Percentiles rank a stretch among this genome's conserved stretches.
Evolutionary conservation across 2,797 vertebrate genomes (phyloP).

Genomic region (Glyptemys insculpta): DNA sequence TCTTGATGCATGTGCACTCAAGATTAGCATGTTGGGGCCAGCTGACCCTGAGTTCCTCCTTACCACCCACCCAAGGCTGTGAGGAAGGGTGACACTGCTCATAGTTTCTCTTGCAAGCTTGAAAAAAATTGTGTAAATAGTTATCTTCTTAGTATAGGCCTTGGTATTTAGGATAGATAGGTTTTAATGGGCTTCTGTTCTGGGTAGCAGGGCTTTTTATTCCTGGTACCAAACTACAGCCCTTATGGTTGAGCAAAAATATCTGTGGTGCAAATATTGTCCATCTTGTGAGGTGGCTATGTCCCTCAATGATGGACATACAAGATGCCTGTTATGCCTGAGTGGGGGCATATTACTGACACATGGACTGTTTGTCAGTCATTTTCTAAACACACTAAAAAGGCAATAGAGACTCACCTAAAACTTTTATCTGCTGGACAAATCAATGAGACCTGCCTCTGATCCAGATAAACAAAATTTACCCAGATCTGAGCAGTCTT

Average conservation of each 20-base stretch:
- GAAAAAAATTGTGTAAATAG: not conserved
- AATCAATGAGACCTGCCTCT: not conserved
- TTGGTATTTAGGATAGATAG: not conserved
- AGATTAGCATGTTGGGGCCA: not conserved
- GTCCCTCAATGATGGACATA: too few species aligned
- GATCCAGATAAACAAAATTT: not conserved
- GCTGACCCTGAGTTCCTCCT: not conserved
- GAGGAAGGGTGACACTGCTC: not conserved
- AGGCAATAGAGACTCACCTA: too few species aligned
- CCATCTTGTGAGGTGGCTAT: too few species aligned
- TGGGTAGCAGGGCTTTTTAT: not conserved
- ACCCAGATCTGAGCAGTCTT: not conserved
- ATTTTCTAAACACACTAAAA: not conserved
- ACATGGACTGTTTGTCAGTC: not conserved
- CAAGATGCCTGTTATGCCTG: too few species aligned
- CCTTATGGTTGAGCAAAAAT: not conserved
- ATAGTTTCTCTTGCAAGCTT: not conserved
- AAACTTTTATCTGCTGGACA: too few species aligned
- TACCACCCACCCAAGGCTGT: not conserved
- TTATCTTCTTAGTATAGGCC: not conserved
- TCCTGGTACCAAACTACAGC: not conserved
- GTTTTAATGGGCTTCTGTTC: not conserved
- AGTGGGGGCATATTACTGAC: not conserved
- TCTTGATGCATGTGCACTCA: not conserved
- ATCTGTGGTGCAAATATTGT: not conserved